Evolutionary conservation across 2,888 invertebrate species (phyloP), one percentile per base, ranked within the genome.

Genomic region (Ectobius pallidus): DNA sequence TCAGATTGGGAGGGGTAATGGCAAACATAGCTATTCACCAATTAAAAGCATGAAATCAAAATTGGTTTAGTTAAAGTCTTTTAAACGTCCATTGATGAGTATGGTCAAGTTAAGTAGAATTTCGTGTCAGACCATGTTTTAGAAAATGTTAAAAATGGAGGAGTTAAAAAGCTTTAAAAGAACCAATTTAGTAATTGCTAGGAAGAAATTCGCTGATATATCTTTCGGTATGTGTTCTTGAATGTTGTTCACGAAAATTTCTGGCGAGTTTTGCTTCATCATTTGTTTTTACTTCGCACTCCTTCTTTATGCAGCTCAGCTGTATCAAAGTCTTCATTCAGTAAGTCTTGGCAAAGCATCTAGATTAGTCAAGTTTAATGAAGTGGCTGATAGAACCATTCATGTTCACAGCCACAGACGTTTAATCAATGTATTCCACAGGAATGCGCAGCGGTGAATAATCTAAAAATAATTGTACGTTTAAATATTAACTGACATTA

Each of bases 361-460:
- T n/a, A 25, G 44, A 65, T 65, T 65, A 44, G 65, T 65, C 65
- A 65, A 44, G 65, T 65, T 65, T 65, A 65, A 65, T 65, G 65
- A 65, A 65, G 42, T 65, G 65, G 65, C 46, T 65, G 65, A 65
- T 65, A 65, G 65, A 65, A 65, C 65, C 44, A 44, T 44, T 65
- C 65, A 65, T 65, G 44, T 65, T 25, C 44, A 27, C 44, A 27
- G 65, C 44, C 65, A 44, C 65, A 9, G 27, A 44, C 65, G 44
- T 44, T 65, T 65, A 65, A 44, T 65, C 65, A 65, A 30, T 58
- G 65, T 18, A 11, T 39, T 63, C 22, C 39, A 22, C 32, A 16
- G 25, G 34, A 44, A 27, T 20, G 27, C 7, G 14, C 20, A n/a
- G 42, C 25, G 27, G 34, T 65, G 65, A 65, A 6, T 65, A 42